Evolutionary conservation across 2,797 vertebrate species (phyloP).

Genomic region (Coendou prehensilis): DNA sequence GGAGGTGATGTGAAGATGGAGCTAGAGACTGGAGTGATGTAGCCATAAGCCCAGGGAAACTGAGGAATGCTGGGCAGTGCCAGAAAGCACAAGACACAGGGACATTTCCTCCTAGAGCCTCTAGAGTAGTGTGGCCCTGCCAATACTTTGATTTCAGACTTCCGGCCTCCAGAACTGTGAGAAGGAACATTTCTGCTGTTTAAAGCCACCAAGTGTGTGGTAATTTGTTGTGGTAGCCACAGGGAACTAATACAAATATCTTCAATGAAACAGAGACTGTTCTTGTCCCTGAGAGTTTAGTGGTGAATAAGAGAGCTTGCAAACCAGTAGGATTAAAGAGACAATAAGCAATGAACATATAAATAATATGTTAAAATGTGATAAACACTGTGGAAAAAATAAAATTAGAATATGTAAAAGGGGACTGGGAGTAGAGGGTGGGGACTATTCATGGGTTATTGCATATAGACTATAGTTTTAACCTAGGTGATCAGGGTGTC

Average conservation of each 20-base stretch:
- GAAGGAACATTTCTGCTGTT: background rate
- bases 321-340: background rate
- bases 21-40: background rate
- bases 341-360: slow-evolving; percentile 16
- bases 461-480: background rate
- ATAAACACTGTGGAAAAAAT: background rate
- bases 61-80: background rate
- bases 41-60: background rate
- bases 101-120: background rate
- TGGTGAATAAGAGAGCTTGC: background rate
- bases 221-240: background rate
- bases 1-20: background rate
- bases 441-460: background rate
- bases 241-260: background rate
- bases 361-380: background rate
- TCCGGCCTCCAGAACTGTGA: slow-evolving; percentile 12
- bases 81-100: background rate
- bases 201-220: background rate
- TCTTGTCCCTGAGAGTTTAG: background rate
- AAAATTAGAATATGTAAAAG: background rate
- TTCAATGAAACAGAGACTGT: background rate
- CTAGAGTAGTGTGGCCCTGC: background rate
- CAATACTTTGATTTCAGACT: slow-evolving; percentile 3
- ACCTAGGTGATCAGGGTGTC: background rate
- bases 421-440: background rate